A percentile compares a stretch with the other conserved stretches of the same genome.
phyloP scores from a whole-genome alignment of 2,113 vertebrate species.

The Sander lucioperca region DNA sequence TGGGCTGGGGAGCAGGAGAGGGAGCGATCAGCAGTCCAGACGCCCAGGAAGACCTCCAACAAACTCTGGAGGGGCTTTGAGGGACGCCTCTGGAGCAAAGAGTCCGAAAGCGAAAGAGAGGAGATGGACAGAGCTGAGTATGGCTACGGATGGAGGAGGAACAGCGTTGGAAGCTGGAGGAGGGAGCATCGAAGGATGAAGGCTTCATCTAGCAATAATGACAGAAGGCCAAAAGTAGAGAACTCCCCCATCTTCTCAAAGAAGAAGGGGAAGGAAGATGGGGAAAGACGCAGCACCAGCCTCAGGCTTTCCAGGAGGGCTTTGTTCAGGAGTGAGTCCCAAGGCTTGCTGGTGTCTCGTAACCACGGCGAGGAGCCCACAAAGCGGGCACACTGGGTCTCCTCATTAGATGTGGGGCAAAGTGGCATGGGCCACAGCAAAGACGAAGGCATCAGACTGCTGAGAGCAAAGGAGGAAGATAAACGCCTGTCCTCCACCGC shows the following conservation, averaged over 20 bases:
- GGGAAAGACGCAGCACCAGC: constrained; percentile 79
- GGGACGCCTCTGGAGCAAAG: constrained; percentile 79
- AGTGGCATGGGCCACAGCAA: constrained; percentile 55
- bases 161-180: constrained; percentile 75
- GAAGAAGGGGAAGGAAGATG: constrained; percentile 75
- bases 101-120: constrained; percentile 70
- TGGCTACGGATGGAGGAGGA: constrained; percentile 75
- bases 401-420: constrained; percentile 85
- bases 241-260: constrained; percentile 73
- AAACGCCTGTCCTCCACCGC: constrained; percentile 84
- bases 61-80: constrained; percentile 83
- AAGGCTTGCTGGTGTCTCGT: constrained; percentile 80
- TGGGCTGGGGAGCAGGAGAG: constrained; percentile 74
- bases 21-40: constrained; percentile 26
- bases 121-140: constrained; percentile 77
- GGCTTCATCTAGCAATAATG: constrained; percentile 55
- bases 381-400: constrained; percentile 82
- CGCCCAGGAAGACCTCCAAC: constrained; percentile 67
- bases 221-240: constrained; percentile 74
- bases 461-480: constrained; percentile 74
- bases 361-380: constrained; percentile 66
- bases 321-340: constrained; percentile 84
- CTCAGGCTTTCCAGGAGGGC: constrained; percentile 79
- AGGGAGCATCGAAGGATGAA: constrained; percentile 70
- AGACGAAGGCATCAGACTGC: constrained; percentile 68